Evolutionary conservation across 2,113 vertebrate genomes (phyloP).

Genomic region (Oxygymnocypris stewartii): DNA sequence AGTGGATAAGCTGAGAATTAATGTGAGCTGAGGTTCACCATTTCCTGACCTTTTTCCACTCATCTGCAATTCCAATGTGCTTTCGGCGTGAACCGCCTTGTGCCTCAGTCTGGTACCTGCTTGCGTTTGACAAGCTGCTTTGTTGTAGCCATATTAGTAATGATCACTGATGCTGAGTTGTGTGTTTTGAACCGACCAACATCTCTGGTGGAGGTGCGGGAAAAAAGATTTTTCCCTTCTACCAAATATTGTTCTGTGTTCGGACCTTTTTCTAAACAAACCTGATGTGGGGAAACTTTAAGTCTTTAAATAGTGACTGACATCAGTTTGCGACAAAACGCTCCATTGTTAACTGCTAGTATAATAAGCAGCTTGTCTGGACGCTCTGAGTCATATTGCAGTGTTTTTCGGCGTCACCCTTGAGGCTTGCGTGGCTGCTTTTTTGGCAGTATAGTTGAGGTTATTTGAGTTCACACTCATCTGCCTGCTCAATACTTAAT

Average conservation of each 20-base stretch:
- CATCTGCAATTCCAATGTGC: slow-evolving; percentile 75
- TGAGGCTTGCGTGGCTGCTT: not conserved
- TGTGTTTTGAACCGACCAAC: not conserved
- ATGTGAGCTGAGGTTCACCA: slow-evolving; percentile 66
- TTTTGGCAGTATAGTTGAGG: slow-evolving; percentile 25
- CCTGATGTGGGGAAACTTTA: not conserved
- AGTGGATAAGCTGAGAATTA: slow-evolving; percentile 65
- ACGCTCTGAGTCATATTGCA: not conserved
- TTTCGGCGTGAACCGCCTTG: slow-evolving; percentile 56
- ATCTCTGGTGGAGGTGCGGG: not conserved
- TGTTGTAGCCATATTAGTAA: slow-evolving; percentile 23
- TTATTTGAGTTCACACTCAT: slow-evolving; percentile 35
- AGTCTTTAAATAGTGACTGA: not conserved
- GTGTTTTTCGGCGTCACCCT: slow-evolving; percentile 17
- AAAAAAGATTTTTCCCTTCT: not conserved
- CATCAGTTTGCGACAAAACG: not conserved
- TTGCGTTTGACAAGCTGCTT: slow-evolving; percentile 34
- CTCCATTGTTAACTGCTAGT: not conserved
- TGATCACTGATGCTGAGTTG: slow-evolving; percentile 22
- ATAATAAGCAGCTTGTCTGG: slow-evolving; percentile 9
- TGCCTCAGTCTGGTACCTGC: slow-evolving; percentile 28
- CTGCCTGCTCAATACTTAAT: slow-evolving; percentile 36
- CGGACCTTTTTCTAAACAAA: not conserved
- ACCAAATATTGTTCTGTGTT: not conserved
- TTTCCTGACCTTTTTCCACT: slow-evolving; percentile 66